These are phyloP conservation scores for Neoascia interrupta DNA, from an alignment of 2,888 invertebrate species.

Conservation along the genomic window DNA sequence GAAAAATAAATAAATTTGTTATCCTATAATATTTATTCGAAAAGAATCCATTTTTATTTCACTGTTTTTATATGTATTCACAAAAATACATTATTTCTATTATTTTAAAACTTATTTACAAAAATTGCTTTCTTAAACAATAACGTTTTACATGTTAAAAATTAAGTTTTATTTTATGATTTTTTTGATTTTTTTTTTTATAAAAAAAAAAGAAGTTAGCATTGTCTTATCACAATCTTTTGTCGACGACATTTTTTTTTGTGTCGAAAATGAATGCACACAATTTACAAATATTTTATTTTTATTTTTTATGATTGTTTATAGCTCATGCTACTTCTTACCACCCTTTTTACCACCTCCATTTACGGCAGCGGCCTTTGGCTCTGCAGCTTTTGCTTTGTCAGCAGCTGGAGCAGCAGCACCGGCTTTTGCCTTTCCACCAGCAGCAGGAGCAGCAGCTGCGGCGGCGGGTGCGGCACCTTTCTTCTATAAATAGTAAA, in stretches of 20 bases:
- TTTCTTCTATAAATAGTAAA: constrained; percentile 34
- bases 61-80: constrained; percentile 25
- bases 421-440: constrained; percentile 19
- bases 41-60: constrained; percentile 44
- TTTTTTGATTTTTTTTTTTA: constrained; percentile 5
- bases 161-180: constrained; percentile 12
- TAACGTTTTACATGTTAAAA: constrained; percentile 19
- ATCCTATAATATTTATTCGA: constrained; percentile 44
- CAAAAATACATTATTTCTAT: constrained; percentile 32
- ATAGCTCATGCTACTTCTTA: constrained; percentile 73
- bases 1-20: constrained; percentile 34
- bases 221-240: too few relatives aligned
- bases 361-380: constrained; percentile 72
- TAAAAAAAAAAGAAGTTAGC: constrained; percentile 8
- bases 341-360: constrained; percentile 77
- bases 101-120: constrained; percentile 23
- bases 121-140: constrained; percentile 21
- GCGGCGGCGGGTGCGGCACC: constrained; percentile 71
- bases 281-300: background rate
- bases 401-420: constrained; percentile 33
- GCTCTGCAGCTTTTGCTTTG: constrained; percentile 19
- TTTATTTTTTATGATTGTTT: too few relatives aligned
- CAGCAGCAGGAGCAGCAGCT: constrained; percentile 59
- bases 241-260: too few relatives aligned
- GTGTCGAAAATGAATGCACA: too few relatives aligned